These are phyloP conservation scores for Oophaga sylvatica DNA, from an alignment of 2,797 vertebrate genomes.

Conservation along the genomic window DNA sequence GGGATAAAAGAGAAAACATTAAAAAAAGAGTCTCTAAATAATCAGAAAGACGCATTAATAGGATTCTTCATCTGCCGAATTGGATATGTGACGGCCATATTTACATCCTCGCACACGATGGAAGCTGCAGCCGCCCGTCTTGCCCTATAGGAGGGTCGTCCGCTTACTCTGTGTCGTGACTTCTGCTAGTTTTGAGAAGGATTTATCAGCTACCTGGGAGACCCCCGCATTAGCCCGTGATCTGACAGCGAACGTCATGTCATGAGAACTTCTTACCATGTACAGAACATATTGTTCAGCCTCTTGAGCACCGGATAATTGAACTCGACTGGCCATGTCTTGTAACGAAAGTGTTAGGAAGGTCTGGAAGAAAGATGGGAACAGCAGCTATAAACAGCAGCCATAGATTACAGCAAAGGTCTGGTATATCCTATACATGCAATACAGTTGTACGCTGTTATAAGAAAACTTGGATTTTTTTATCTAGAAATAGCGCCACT, in stretches of 20 bases:
- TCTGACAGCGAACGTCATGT: neutral
- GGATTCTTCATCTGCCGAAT: too few relatives aligned
- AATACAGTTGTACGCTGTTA: too few relatives aligned
- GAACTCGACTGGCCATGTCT: slow-evolving; percentile 99
- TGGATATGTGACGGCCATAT: too few relatives aligned
- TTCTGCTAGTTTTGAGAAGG: too few relatives aligned
- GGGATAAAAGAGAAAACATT: neutral
- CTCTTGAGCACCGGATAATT: slow-evolving; percentile 93
- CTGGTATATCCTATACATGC: too few relatives aligned
- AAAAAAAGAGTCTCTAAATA: neutral
- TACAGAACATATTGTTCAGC: slow-evolving; percentile 98
- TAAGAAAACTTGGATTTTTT: too few relatives aligned
- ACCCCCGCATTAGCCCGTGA: neutral
- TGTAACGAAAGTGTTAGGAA: slow-evolving; percentile 97
- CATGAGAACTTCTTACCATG: slow-evolving; percentile 83
- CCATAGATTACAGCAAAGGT: neutral
- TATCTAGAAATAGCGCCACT: too few relatives aligned
- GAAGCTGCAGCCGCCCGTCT: too few relatives aligned
- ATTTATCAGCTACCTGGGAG: too few relatives aligned
- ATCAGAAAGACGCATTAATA: too few relatives aligned
- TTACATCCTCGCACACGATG: neutral
- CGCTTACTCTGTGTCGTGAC: neutral
- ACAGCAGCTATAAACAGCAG: neutral
- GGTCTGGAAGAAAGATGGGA: slow-evolving; percentile 80
- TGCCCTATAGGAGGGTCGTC: neutral